Percentiles rank a stretch among this genome's conserved stretches.
Evolutionary conservation across 2,888 invertebrate genomes (phyloP).

Genomic region (Dynastes hyllus): DNA sequence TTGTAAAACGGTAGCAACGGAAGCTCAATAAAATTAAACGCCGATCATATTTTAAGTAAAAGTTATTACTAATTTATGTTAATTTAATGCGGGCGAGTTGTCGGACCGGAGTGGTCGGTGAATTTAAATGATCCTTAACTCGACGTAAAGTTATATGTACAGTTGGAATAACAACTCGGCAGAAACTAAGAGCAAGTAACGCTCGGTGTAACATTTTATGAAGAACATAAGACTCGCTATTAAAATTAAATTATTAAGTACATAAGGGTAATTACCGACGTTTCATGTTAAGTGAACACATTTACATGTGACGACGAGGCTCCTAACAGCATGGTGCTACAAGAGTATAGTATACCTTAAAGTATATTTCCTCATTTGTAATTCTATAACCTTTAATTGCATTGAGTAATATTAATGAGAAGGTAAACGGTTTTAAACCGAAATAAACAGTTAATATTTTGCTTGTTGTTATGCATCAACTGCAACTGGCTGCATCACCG

Average conservation of each 20-base stretch:
- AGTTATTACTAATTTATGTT: conserved; percentile 48
- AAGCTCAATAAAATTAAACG: conserved; percentile 42
- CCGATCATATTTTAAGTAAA: conserved; percentile 46
- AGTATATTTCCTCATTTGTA: too few relatives aligned
- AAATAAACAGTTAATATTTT: background rate
- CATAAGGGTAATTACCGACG: conserved; percentile 7
- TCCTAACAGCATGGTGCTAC: too few relatives aligned
- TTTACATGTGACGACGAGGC: conserved; percentile 9
- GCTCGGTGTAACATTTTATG: conserved; percentile 21
- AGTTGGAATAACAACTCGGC: conserved; percentile 20
- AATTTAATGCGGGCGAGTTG: conserved; percentile 36
- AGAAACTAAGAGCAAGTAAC: conserved; percentile 23
- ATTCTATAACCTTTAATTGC: too few relatives aligned
- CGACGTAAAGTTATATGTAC: conserved; percentile 16
- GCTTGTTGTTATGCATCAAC: too few relatives aligned
- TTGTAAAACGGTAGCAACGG: conserved; percentile 27
- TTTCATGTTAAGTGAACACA: conserved; percentile 1
- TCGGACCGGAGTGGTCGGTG: conserved; percentile 13
- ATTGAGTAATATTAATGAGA: too few relatives aligned
- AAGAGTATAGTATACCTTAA: too few relatives aligned
- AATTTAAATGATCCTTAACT: conserved; percentile 35
- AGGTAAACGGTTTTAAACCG: too few relatives aligned
- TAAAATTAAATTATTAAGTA: conserved; percentile 33
- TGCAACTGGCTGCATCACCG: too few relatives aligned
- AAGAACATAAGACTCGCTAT: conserved; percentile 20